These are phyloP conservation scores for Ochotona curzoniae DNA, from an alignment of 2,113 vertebrate species.

Conservation along the genomic window DNA sequence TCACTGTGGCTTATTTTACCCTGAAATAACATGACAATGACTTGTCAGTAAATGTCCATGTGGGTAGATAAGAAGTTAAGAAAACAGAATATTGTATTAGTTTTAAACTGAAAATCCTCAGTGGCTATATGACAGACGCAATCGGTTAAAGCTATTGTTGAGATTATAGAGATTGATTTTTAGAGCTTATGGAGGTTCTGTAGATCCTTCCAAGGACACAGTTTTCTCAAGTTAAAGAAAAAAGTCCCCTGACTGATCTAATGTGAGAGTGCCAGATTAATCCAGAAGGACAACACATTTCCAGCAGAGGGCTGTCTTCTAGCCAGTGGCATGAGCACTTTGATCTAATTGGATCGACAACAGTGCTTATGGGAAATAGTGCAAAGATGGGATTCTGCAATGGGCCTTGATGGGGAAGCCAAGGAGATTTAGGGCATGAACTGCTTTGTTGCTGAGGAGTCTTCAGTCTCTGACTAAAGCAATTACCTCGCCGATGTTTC, in stretches of 20 bases:
- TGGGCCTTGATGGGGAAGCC: background rate
- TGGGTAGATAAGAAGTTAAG: slow-evolving; percentile 10
- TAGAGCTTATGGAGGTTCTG: slow-evolving; percentile 28
- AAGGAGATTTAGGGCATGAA: background rate
- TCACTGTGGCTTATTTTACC: slow-evolving; percentile 24
- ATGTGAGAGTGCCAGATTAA: background rate
- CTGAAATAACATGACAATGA: slow-evolving; percentile 41
- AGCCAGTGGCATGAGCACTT: background rate
- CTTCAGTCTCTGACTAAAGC: slow-evolving; percentile 52
- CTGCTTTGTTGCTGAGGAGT: slow-evolving; percentile 8
- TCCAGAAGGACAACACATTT: background rate
- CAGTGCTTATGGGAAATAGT: background rate
- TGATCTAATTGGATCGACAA: background rate
- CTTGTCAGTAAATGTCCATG: slow-evolving; percentile 47
- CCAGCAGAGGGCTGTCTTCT: slow-evolving; percentile 21
- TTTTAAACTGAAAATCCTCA: slow-evolving; percentile 43
- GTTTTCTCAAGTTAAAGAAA: slow-evolving; percentile 48
- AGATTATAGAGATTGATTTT: slow-evolving; percentile 54
- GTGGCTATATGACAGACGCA: background rate
- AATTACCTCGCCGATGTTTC: slow-evolving; percentile 17
- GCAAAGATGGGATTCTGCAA: slow-evolving; percentile 53
- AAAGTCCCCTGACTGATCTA: slow-evolving; percentile 20
- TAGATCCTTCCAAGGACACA: slow-evolving; percentile 17
- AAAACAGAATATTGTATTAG: slow-evolving; percentile 24
- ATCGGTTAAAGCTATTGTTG: slow-evolving; percentile 21